A percentile compares a stretch with the other conserved stretches of the same genome.
phyloP scores from a whole-genome alignment of 2,888 invertebrate genomes.

The Epirrhoe alternata region DNA sequence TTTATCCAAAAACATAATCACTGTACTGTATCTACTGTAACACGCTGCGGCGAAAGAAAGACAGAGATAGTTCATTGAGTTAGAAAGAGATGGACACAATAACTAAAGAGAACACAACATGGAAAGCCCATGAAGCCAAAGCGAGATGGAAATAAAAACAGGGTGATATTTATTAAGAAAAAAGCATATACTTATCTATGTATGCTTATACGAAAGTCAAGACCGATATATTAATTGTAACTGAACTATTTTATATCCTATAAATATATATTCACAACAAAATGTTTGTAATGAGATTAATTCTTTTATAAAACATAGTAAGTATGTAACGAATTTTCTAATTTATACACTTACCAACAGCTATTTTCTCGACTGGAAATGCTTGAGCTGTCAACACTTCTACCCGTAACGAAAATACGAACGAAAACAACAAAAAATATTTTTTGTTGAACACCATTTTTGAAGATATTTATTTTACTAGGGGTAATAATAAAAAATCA shows the following conservation, averaged over 20 bases:
- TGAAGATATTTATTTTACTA: not conserved
- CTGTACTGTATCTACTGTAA: constrained; percentile 22
- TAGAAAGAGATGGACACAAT: constrained; percentile 63
- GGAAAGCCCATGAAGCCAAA: constrained; percentile 48
- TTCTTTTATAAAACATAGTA: no score
- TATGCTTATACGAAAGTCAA: not conserved
- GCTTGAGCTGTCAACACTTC: constrained; percentile 68
- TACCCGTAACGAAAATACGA: constrained; percentile 66
- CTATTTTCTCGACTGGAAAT: constrained; percentile 77
- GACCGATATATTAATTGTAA: not conserved
- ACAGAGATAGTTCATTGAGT: constrained; percentile 51
- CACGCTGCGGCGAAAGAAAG: constrained; percentile 37
- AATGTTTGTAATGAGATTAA: no score
- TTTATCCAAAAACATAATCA: constrained; percentile 29
- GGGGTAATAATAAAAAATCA: constrained; percentile 4
- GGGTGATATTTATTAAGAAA: constrained; percentile 8
- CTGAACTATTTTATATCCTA: no score
- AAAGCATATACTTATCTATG: not conserved
- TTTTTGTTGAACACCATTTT: constrained; percentile 56
- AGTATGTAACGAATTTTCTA: not conserved
- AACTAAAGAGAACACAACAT: constrained; percentile 52
- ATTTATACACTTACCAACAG: constrained; percentile 70
- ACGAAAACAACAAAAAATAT: constrained; percentile 51
- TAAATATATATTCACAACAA: not conserved
- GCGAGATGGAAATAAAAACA: constrained; percentile 50